A percentile compares a stretch with the other conserved stretches of the same genome.
Conservation (phyloP, 2,888 invertebrate species). For the Caenorhabditis sp. region DNA sequence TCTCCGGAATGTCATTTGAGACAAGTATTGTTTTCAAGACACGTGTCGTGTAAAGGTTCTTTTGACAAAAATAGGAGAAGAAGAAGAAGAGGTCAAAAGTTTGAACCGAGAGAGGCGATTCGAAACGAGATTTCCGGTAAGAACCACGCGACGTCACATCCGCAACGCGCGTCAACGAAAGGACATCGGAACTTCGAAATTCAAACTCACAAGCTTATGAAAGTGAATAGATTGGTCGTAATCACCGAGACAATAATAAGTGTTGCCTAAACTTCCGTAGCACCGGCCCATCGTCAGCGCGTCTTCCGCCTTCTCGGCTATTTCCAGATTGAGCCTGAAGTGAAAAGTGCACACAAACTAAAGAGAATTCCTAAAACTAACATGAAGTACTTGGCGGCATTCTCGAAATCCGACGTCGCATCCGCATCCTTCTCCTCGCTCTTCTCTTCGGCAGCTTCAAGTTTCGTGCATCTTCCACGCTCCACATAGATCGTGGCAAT, state of each 20-base stretch:
- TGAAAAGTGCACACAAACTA: not conserved
- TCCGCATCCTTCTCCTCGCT: constrained; percentile 24
- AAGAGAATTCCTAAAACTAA: constrained; percentile 9
- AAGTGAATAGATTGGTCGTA: constrained; percentile 55
- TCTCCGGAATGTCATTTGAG: constrained; percentile 29
- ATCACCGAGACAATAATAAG: constrained; percentile 55
- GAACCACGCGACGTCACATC: constrained; percentile 8
- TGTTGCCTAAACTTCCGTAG: constrained; percentile 59
- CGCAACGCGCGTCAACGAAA: not conserved
- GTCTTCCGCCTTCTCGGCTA: constrained; percentile 46
- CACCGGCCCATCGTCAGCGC: constrained; percentile 54
- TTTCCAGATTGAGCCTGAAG: constrained; percentile 45
- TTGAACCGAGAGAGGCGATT: constrained; percentile 7
- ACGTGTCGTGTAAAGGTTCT: too few relatives aligned
- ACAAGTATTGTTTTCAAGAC: constrained; percentile 42
- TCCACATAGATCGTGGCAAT: constrained; percentile 57
- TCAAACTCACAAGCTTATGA: constrained; percentile 55
- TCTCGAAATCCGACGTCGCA: constrained; percentile 46
- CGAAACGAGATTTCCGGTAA: constrained; percentile 42
- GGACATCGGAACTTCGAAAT: not conserved
- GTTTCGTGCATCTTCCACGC: constrained; percentile 49
- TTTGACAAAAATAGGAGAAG: not conserved
- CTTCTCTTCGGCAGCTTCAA: constrained; percentile 31
- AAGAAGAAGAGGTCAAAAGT: constrained; percentile 12
- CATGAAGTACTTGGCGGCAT: constrained; percentile 53